These are phyloP conservation scores for Heliconius aoede DNA, from an alignment of 2,888 invertebrate species.

Conservation along the genomic window DNA sequence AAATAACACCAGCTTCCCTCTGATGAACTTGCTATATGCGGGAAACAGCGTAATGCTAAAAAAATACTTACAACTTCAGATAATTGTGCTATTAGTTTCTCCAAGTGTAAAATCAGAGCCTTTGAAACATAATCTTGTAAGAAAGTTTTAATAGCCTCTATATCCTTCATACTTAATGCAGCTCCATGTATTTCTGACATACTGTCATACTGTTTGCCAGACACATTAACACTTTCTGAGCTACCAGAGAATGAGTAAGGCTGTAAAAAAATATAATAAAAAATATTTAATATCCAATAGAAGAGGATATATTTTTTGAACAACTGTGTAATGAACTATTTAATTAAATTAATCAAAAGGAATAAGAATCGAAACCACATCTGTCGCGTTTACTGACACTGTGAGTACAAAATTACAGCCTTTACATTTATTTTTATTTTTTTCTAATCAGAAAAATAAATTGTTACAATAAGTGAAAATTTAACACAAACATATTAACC, in stretches of 20 bases:
- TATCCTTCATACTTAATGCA: slow-evolving; percentile 91
- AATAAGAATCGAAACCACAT: not conserved
- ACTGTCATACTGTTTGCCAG: slow-evolving; percentile 74
- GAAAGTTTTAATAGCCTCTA: slow-evolving; percentile 92
- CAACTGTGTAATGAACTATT: not conserved
- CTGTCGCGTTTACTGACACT: not conserved
- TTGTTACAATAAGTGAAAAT: not conserved
- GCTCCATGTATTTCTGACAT: slow-evolving; percentile 86
- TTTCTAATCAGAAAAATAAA: too few species aligned
- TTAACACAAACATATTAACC: slow-evolving; percentile 57
- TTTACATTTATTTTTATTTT: too few species aligned
- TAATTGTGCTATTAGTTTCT: slow-evolving; percentile 91
- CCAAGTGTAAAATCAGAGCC: slow-evolving; percentile 95
- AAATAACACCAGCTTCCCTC: too few species aligned
- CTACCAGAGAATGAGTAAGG: slow-evolving; percentile 82
- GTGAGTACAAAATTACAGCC: too few species aligned
- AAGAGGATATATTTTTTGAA: not conserved
- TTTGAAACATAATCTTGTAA: slow-evolving; percentile 94
- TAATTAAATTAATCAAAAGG: too few species aligned
- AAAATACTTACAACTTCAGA: slow-evolving; percentile 81
- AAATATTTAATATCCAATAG: not conserved
- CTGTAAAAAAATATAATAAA: slow-evolving; percentile 57
- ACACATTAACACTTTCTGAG: slow-evolving; percentile 84
- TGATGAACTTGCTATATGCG: not conserved
- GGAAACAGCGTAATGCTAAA: not conserved